Base-by-base conservation (phyloP, 2,797 vertebrate species). In the Pyrocephalus nanus region DNA sequence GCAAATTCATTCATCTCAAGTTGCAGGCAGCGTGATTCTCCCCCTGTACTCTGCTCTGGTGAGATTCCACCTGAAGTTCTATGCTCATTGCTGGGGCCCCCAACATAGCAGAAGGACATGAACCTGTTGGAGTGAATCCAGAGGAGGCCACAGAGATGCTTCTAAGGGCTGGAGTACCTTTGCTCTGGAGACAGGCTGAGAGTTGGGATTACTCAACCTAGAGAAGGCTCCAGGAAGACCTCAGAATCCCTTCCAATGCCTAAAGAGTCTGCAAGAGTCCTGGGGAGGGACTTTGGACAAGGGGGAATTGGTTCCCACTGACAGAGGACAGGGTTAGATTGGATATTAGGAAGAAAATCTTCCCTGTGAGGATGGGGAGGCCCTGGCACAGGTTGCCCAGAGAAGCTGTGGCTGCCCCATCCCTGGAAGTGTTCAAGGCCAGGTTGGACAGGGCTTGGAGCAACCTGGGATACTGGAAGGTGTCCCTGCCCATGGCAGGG, bases 401-500 rank as follows among this genome's bases (percentile, higher is more conserved):
- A 0, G 65, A 45, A 71, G 9, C 1, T 51, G n/a, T 71, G 65
- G 72, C 29, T 57, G 43, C 4, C n/a, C 4, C 58, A 51, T 58
- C 25, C 10, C 43, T 51, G n/a, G 32, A 2, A 71, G 10, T 16
- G 45, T 15, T 0, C 50, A 30, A 58, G 65, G 25, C 17, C 65
- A 26, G 29, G 34, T 1, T 54, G 50, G 50, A 51, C 0, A 7
- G n/a, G 13, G 16, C n/a, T 76, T n/a, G 29, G 79, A 65, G 43
- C 43, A 45, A 1, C 4, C 5, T 23, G 55, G 18, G 7, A 1
- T 3, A 34, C 3, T 6, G n/a, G n/a, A 51, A 71, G 15, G 2
- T 40, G 29, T 21, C 48, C 30, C 34, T 55, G 48, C 6, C 15
- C 13, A 2, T 3, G 55, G 42, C 32, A 62, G 19, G 8, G 30